Evolutionary conservation across 1,140 invertebrate species (phyloP).

Genomic region (Ips nitidus): DNA sequence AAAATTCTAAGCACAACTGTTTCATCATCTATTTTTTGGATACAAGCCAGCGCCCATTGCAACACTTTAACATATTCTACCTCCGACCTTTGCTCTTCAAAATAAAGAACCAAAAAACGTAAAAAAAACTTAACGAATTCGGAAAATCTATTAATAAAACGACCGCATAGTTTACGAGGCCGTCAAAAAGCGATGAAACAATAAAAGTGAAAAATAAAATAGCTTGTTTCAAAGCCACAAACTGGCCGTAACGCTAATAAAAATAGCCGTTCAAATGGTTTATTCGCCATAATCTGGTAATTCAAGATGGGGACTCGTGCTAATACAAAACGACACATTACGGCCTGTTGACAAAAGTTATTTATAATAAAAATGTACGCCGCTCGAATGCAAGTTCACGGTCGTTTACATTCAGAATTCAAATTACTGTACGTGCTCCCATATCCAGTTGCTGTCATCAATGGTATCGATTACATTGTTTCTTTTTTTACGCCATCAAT

Average conservation of each 20-base stretch:
- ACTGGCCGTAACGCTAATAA: slow-evolving; percentile 16
- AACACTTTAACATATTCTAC: no score
- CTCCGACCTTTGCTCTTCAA: no score
- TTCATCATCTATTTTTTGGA: no score
- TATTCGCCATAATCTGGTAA: slow-evolving; percentile 26
- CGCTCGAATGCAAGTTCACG: slow-evolving; percentile 18
- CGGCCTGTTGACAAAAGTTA: slow-evolving; percentile 23
- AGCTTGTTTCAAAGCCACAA: slow-evolving; percentile 4
- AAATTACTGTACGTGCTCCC: slow-evolving; percentile 4
- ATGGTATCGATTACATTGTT: no score
- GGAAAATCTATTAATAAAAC: no score
- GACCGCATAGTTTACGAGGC: background rate
- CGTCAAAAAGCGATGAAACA: slow-evolving; percentile 7
- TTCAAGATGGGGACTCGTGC: slow-evolving; percentile 22
- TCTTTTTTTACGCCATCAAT: no score
- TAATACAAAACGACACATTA: slow-evolving; percentile 26
- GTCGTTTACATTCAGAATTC: slow-evolving; percentile 9
- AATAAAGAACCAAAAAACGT: no score
- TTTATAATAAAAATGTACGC: slow-evolving; percentile 30
- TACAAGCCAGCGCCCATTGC: no score
- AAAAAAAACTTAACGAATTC: no score
- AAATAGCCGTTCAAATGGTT: slow-evolving; percentile 23
- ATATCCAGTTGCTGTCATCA: no score
- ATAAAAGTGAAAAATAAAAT: slow-evolving; percentile 10
- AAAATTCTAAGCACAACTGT: no score